Evolutionary conservation across 2,797 vertebrate genomes (phyloP).

Genomic region (Gallinago stenura): DNA sequence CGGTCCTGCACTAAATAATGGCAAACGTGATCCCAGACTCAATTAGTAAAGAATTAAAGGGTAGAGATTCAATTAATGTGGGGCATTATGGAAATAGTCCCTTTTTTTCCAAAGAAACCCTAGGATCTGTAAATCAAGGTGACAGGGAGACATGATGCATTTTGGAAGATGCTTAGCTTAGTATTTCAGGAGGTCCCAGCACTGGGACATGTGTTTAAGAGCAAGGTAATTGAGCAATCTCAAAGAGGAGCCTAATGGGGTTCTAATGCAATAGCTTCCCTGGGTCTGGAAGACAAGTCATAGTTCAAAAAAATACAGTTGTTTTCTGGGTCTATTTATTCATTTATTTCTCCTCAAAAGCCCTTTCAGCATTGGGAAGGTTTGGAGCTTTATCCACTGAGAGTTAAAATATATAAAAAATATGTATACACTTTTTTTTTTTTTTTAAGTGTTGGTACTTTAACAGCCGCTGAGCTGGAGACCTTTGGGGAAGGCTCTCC

Average conservation of each 20-base stretch:
- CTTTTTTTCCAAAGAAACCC: background rate
- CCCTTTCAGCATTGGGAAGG: background rate
- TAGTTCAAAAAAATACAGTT: background rate
- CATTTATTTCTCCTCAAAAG: background rate
- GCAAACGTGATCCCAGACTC: background rate
- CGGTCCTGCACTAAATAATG: background rate
- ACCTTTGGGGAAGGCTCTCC: background rate
- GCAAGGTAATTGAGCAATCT: background rate
- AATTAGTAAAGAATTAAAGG: slow-evolving; percentile 19
- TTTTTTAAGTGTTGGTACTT: background rate
- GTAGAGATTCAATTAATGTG: background rate
- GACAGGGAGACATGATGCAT: fast-evolving
- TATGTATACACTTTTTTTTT: background rate
- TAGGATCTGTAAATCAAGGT: background rate
- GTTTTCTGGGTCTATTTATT: background rate
- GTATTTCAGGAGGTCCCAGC: background rate
- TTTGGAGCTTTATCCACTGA: background rate
- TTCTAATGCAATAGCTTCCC: background rate
- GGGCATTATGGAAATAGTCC: background rate
- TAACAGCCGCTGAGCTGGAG: background rate
- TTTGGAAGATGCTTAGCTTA: background rate
- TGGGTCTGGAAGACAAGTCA: background rate
- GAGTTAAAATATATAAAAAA: background rate
- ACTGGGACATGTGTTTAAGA: background rate
- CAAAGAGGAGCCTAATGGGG: background rate